Percentiles rank a stretch among this genome's conserved stretches.
These are phyloP conservation scores for Chymomyza caudatula DNA, from an alignment of 2,888 invertebrate species.

Conservation along the genomic window DNA sequence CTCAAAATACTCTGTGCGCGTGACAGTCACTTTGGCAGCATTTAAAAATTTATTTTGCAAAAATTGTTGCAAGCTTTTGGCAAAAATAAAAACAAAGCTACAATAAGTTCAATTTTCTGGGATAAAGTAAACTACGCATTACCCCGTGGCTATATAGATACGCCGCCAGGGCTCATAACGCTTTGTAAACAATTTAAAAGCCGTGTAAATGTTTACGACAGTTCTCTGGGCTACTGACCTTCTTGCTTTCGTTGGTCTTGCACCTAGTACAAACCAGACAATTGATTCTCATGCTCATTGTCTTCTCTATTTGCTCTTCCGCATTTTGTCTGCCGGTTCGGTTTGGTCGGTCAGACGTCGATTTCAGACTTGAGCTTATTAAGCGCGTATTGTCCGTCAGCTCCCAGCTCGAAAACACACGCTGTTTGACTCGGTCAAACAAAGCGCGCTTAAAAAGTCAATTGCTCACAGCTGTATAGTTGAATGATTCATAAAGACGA, in stretches of 20 bases:
- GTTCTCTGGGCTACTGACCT: slow-evolving; percentile 56
- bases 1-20: slow-evolving; percentile 52
- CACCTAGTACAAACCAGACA: slow-evolving; percentile 12
- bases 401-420: too few species aligned
- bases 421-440: not conserved
- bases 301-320: slow-evolving; percentile 48
- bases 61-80: not conserved
- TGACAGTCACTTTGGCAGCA: slow-evolving; percentile 34
- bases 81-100: slow-evolving; percentile 11
- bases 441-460: not conserved
- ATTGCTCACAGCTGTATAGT: not conserved
- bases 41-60: not conserved
- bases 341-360: not conserved
- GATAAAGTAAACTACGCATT: not conserved
- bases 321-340: slow-evolving; percentile 24
- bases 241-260: slow-evolving; percentile 47
- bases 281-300: slow-evolving; percentile 17
- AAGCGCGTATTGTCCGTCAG: not conserved
- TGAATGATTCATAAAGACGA: not conserved
- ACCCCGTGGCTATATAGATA: not conserved
- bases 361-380: not conserved
- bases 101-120: not conserved
- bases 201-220: not conserved
- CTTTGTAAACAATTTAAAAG: too few species aligned
- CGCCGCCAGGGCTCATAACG: not conserved